These are phyloP conservation scores for Ceramica pisi DNA, from an alignment of 2,888 invertebrate species.

Conservation along the genomic window DNA sequence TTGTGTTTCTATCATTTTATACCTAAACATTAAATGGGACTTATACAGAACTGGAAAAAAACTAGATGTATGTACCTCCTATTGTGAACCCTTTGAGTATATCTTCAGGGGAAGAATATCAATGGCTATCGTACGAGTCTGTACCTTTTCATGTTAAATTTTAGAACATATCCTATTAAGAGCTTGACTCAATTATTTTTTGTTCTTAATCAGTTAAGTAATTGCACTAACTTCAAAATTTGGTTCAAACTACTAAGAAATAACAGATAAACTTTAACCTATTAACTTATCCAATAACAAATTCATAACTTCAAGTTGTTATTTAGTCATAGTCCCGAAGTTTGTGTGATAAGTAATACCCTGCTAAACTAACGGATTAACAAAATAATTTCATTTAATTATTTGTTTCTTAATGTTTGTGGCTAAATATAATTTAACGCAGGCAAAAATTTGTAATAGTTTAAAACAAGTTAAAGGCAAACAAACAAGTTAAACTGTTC, in stretches of 20 bases:
- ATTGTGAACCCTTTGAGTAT: too few species aligned
- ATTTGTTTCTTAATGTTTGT: neutral
- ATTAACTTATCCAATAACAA: constrained; percentile 45
- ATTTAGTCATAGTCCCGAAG: constrained; percentile 36
- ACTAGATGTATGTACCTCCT: too few species aligned
- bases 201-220: constrained; percentile 18
- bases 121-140: too few species aligned
- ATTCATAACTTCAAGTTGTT: constrained; percentile 35
- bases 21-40: neutral
- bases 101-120: too few species aligned
- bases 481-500: neutral
- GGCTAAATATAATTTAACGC: neutral
- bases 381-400: constrained; percentile 2
- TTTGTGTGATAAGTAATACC: constrained; percentile 35
- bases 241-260: constrained; percentile 26
- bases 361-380: constrained; percentile 5
- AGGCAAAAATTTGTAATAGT: neutral
- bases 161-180: too few species aligned
- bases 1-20: neutral
- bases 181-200: constrained; percentile 16
- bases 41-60: too few species aligned
- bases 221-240: constrained; percentile 27
- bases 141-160: too few species aligned
- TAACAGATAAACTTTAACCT: constrained; percentile 46
- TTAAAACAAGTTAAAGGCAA: neutral